Evolutionary conservation across 64 coral and sea anemone genomes (phyloP).

Genomic region (Cladopsammia gracilis): DNA sequence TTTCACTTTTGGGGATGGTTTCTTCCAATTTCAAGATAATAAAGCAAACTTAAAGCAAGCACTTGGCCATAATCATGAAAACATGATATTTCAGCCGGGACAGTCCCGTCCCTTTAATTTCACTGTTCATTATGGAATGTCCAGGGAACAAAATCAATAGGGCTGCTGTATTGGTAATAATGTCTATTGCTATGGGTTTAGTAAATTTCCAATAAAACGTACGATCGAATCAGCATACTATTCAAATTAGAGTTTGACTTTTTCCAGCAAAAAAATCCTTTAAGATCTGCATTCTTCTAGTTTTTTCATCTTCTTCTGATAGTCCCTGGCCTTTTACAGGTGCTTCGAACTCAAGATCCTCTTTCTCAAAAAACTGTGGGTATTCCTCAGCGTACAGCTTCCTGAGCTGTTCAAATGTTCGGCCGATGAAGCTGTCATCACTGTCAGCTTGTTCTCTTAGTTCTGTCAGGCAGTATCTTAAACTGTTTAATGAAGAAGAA

Average conservation of each 20-base stretch:
- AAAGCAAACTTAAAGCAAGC: too few relatives aligned
- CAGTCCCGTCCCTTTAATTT: too few relatives aligned
- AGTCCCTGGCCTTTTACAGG: constrained; percentile 33
- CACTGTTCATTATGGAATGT: too few relatives aligned
- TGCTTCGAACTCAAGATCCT: constrained; percentile 47
- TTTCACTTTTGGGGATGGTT: too few relatives aligned
- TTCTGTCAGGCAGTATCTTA: constrained; percentile 76
- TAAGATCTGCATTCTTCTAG: constrained; percentile 9
- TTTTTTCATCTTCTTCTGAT: constrained; percentile 39
- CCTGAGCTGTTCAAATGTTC: constrained; percentile 79
- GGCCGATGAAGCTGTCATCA: constrained; percentile 82
- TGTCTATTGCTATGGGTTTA: too few relatives aligned
- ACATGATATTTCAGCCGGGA: too few relatives aligned
- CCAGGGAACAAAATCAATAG: too few relatives aligned
- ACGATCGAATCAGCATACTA: too few relatives aligned
- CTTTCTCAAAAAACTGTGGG: constrained; percentile 61
- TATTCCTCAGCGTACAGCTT: constrained; percentile 57
- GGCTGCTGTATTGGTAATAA: too few relatives aligned
- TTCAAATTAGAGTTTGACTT: constrained; percentile 15
- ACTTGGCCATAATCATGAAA: too few relatives aligned
- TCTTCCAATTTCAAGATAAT: too few relatives aligned
- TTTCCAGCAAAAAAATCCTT: constrained; percentile 71
- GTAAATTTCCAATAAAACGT: too few relatives aligned
- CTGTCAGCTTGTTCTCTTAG: constrained; percentile 87
- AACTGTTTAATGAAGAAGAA: constrained; percentile 14